phyloP scores from a whole-genome alignment of 2,797 vertebrate species.

The Chrosomus eos region DNA sequence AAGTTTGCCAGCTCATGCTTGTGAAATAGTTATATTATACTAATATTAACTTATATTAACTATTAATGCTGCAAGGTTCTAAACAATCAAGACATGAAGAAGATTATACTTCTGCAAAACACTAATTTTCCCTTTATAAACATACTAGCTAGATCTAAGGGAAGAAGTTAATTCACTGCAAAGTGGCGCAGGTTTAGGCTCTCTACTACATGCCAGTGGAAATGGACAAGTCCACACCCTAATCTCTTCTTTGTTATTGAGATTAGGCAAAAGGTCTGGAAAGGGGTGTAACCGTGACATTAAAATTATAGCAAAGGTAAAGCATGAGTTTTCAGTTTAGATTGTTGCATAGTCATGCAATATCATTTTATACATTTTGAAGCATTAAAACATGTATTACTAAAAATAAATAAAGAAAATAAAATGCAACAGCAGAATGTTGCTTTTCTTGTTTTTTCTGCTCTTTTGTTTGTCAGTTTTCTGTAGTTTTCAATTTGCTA shows the following conservation, averaged over 20 bases:
- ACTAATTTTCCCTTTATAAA: not conserved
- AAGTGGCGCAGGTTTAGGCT: not conserved
- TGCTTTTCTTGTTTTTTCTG: slow-evolving; percentile 56
- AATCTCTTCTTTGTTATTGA: not conserved
- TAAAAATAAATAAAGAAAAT: not conserved
- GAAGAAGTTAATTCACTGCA: too few species aligned
- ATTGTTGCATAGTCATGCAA: not conserved
- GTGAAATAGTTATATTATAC: not conserved
- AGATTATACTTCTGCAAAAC: not conserved
- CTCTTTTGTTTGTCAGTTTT: slow-evolving; percentile 61
- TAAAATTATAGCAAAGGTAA: not conserved
- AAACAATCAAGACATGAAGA: not conserved
- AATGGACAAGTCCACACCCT: not conserved
- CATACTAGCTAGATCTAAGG: not conserved
- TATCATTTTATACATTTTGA: not conserved
- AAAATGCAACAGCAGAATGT: not conserved
- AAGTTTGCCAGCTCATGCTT: not conserved
- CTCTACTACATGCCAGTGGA: not conserved
- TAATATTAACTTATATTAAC: too few species aligned
- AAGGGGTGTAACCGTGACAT: not conserved
- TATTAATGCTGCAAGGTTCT: too few species aligned
- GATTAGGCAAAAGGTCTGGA: not conserved
- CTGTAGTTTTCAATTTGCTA: slow-evolving; percentile 59
- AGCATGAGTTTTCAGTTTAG: not conserved
- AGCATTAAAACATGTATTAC: not conserved